Conservation (phyloP, 2,888 invertebrate genomes). For the Arenicola marina region DNA sequence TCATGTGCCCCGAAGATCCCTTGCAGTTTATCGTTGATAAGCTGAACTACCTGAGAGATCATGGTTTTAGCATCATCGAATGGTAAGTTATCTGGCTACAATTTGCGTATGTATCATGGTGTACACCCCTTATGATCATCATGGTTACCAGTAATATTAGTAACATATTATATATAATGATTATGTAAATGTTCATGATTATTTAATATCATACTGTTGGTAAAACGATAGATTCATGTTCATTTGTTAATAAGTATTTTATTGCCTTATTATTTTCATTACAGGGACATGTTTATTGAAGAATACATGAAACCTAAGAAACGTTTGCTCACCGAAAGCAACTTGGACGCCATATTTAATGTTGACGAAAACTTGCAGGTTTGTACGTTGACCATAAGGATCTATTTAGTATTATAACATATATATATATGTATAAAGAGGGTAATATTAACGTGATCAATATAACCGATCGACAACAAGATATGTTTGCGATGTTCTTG, state of each 20-base stretch:
- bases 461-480: neutral
- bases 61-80: constrained; percentile 48
- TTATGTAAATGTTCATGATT: too few relatives aligned
- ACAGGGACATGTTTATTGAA: constrained; percentile 59
- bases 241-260: constrained; percentile 1
- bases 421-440: constrained; percentile 8
- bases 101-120: neutral
- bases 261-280: constrained; percentile 9
- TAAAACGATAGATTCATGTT: neutral
- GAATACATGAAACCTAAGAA: constrained; percentile 51
- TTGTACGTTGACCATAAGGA: neutral
- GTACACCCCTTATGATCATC: too few relatives aligned
- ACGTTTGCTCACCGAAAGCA: constrained; percentile 52
- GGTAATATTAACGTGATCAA: neutral
- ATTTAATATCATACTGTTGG: neutral
- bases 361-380: constrained; percentile 50
- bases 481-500: too few relatives aligned
- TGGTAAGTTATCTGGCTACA: constrained; percentile 40
- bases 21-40: constrained; percentile 57
- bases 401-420: neutral
- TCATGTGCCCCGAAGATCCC: constrained; percentile 60
- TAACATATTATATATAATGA: too few relatives aligned
- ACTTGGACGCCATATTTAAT: constrained; percentile 56
- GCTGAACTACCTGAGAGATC: constrained; percentile 44
- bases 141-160: too few relatives aligned